Evolutionary conservation across 2,797 vertebrate species (phyloP).

Genomic region (Dallia pectoralis): DNA sequence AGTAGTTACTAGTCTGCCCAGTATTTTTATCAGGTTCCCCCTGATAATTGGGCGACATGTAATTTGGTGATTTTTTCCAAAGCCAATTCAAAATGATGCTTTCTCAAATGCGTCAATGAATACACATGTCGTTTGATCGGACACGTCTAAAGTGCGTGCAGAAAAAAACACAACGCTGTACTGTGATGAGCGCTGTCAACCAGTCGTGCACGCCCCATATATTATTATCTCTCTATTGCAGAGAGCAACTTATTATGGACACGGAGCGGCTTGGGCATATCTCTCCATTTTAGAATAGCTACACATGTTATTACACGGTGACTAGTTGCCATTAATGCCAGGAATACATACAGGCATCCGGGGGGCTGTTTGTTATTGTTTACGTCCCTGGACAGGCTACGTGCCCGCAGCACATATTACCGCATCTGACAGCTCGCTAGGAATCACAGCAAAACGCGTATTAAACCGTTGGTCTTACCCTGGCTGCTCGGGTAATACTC

Average conservation of each 20-base stretch:
- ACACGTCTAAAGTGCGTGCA: constrained; percentile 17
- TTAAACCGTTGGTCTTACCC: constrained; percentile 70
- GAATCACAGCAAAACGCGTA: constrained; percentile 37
- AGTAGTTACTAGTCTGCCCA: constrained; percentile 52
- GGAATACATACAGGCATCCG: background rate
- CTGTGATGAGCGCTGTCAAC: constrained; percentile 55
- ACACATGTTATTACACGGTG: background rate
- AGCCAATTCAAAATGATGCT: background rate
- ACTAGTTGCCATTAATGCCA: background rate
- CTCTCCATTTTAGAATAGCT: background rate
- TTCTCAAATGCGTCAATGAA: background rate
- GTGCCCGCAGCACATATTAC: constrained; percentile 47
- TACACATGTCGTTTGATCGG: background rate
- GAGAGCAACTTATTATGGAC: constrained; percentile 57
- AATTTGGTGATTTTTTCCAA: background rate
- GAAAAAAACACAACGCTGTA: constrained; percentile 27
- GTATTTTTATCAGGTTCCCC: constrained; percentile 33
- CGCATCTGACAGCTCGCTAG: constrained; percentile 59
- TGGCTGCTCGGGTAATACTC: constrained; percentile 84
- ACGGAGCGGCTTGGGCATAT: constrained; percentile 15
- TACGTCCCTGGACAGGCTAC: constrained; percentile 60
- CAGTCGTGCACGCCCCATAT: constrained; percentile 53
- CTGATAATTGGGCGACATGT: background rate
- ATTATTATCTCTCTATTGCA: constrained; percentile 24
- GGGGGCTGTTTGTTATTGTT: constrained; percentile 78